These are phyloP conservation scores for Alligator sinensis DNA, from an alignment of 2,113 vertebrate genomes.

Conservation along the genomic window DNA sequence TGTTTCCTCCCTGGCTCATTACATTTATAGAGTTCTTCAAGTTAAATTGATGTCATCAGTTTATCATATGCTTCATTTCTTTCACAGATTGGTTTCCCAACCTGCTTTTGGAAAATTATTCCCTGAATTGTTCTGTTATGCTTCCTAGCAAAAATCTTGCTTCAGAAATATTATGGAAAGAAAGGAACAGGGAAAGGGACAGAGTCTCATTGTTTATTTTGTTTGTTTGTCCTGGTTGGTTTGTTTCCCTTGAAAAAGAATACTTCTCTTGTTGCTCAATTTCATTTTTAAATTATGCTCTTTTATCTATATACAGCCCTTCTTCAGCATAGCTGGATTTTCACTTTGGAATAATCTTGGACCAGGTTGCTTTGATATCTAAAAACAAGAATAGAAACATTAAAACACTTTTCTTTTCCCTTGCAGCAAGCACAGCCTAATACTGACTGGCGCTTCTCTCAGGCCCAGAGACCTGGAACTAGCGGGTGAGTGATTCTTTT, in stretches of 20 bases:
- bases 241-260: slow-evolving; percentile 43
- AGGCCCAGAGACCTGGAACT: slow-evolving; percentile 96
- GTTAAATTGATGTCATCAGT: slow-evolving; percentile 65
- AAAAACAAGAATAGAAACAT: slow-evolving; percentile 39
- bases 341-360: background rate
- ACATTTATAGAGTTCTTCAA: slow-evolving; percentile 29
- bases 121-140: slow-evolving; percentile 37
- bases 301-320: background rate
- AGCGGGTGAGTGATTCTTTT: slow-evolving; percentile 89
- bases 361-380: background rate
- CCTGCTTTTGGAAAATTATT: slow-evolving; percentile 61
- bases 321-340: background rate
- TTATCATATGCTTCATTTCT: slow-evolving; percentile 74
- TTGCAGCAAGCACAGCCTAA: slow-evolving; percentile 96
- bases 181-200: background rate
- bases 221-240: slow-evolving; percentile 49
- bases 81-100: slow-evolving; percentile 67
- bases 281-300: background rate
- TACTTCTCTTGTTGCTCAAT: background rate
- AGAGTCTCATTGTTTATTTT: background rate
- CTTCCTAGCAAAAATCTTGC: slow-evolving; percentile 36
- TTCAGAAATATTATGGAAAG: slow-evolving; percentile 25
- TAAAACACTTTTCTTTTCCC: slow-evolving; percentile 79
- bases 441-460: slow-evolving; percentile 97
- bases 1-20: slow-evolving; percentile 32